phyloP scores from a whole-genome alignment of 2,888 invertebrate genomes.

The Hirtodrosophila cameraria region DNA sequence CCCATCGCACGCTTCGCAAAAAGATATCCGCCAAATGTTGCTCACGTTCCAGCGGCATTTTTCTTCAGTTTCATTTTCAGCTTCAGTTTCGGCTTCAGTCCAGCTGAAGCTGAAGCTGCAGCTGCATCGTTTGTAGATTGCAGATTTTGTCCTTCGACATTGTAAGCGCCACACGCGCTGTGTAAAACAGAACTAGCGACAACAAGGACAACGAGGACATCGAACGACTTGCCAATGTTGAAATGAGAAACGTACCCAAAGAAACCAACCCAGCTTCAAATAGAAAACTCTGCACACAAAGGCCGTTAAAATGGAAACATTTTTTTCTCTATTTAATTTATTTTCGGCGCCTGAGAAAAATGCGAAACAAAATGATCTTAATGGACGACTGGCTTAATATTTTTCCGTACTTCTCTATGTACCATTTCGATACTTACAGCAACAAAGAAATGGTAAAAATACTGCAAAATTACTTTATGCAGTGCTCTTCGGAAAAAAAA shows the following conservation, averaged over 20 bases:
- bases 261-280: slow-evolving; percentile 14
- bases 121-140: slow-evolving; percentile 46
- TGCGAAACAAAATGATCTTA: slow-evolving; percentile 41
- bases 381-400: slow-evolving; percentile 13
- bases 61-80: slow-evolving; percentile 42
- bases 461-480: no score
- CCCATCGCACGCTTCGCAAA: slow-evolving; percentile 20
- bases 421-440: slow-evolving; percentile 18
- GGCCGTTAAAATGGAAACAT: slow-evolving; percentile 58
- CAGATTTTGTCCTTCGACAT: slow-evolving; percentile 55
- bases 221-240: slow-evolving; percentile 19
- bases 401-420: slow-evolving; percentile 1
- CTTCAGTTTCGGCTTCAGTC: no score
- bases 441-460: slow-evolving; percentile 11
- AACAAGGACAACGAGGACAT: slow-evolving; percentile 40
- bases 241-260: slow-evolving; percentile 47
- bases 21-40: slow-evolving; percentile 67
- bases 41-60: slow-evolving; percentile 73
- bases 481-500: no score
- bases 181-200: slow-evolving; percentile 50
- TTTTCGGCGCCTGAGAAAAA: slow-evolving; percentile 63
- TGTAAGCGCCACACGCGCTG: slow-evolving; percentile 51
- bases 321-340: slow-evolving; percentile 70
- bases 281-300: slow-evolving; percentile 41
- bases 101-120: no score